Evolutionary conservation across 2,888 invertebrate species (phyloP), one percentile per base, ranked within the genome.

Genomic region (Seladonia tumulorum): DNA sequence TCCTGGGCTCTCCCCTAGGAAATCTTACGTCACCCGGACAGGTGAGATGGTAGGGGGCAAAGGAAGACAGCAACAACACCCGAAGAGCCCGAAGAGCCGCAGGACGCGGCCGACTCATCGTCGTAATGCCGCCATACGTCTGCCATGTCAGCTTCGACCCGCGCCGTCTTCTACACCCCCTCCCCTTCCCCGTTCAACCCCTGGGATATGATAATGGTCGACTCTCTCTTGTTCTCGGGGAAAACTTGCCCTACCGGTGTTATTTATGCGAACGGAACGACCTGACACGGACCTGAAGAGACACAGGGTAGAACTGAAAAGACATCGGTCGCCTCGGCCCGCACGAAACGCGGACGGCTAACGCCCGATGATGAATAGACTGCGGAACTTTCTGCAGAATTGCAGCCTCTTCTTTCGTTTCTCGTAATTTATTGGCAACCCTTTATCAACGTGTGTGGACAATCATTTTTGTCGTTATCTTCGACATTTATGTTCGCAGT

Each of bases 1-100:
- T 60, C 60, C 70, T 57, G 81, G 35, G 53, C 84, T 87, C 68
- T 92, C 92, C 92, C 92, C 53, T 83, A 92, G 92, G 92, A 92
- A 92, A 92, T 92, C 90, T 90, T 89, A 90, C 89, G 85, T 88
- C 89, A 87, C 78, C 80, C 74, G 75, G 82, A 82, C 83, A 88
- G 83, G 79, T 57, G 45, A 49, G 72, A 57, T 75, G 16, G 25
- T 3, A n/a, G 53, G 18, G 80, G 53, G 42, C 8, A 16, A 77
- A 68, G 42, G 25, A 45, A 45, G 47, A 71, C 35, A 22, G 53
- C 53, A 60, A 79, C 68, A 81, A 80, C 82, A 82, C 79, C 86
- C 82, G 79, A 53, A 53, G 22, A 53, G 63, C 63, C 82, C 4
- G 8, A 22, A 53, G 53, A 79, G 53, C 60, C 49, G 42, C 72